phyloP scores from a whole-genome alignment of 2,113 vertebrate genomes.

The Canis aureus region DNA sequence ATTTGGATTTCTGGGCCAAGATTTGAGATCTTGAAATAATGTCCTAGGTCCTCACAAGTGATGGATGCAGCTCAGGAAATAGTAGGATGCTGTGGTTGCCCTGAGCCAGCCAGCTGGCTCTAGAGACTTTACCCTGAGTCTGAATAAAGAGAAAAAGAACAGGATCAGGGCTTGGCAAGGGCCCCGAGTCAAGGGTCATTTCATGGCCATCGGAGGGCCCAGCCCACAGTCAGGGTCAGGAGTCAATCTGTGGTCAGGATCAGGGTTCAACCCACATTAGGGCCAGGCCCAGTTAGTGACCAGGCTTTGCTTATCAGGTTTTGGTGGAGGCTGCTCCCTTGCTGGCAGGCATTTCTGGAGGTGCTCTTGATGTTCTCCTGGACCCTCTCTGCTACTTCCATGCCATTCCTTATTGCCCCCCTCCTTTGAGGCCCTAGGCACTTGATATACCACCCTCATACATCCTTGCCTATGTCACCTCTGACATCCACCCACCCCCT shows the following conservation, averaged over 20 bases:
- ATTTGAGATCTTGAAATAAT: background rate
- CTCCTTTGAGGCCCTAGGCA: background rate
- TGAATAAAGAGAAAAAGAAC: background rate
- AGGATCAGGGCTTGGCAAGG: background rate
- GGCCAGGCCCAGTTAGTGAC: background rate
- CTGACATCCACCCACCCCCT: background rate
- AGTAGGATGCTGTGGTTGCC: background rate
- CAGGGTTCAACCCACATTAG: background rate
- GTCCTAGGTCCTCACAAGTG: background rate
- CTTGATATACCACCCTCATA: background rate
- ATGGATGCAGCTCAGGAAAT: background rate
- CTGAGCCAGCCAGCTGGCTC: background rate
- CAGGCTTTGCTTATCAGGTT: no score
- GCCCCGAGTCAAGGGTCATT: background rate
- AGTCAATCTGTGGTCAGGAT: background rate
- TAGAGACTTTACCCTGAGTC: background rate
- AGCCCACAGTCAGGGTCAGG: background rate
- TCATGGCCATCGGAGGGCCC: background rate
- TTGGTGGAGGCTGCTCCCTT: background rate
- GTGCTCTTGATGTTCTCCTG: background rate
- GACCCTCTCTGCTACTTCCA: background rate
- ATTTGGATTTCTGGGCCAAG: background rate
- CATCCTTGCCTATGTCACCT: background rate
- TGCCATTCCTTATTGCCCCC: background rate
- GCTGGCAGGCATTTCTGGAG: background rate